phyloP scores from a whole-genome alignment of 1,140 invertebrate species.

The Zeugodacus cucurbitae region DNA sequence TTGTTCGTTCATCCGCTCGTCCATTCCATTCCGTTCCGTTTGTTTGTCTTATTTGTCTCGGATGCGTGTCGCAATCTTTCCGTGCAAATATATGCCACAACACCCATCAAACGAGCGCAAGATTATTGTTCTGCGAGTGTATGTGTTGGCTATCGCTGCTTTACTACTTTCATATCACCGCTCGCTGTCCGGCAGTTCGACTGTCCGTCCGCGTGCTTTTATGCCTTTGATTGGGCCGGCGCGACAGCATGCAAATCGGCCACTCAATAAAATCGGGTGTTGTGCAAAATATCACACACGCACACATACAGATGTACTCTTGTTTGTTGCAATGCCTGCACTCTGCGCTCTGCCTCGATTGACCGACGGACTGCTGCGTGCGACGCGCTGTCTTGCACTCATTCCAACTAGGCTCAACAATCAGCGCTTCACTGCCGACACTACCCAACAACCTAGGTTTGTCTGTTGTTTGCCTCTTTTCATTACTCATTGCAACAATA shows the following conservation, averaged over 20 bases:
- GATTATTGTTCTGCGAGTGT: not conserved
- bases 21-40: not conserved
- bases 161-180: conserved; percentile 15
- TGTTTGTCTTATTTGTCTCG: not conserved
- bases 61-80: not conserved
- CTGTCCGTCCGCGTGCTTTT: not conserved
- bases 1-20: not conserved
- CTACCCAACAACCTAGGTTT: no score
- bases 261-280: not conserved
- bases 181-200: not conserved
- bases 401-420: not conserved
- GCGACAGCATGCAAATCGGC: conserved; percentile 10
- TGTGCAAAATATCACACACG: not conserved
- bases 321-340: not conserved
- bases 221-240: not conserved
- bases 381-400: not conserved
- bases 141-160: not conserved
- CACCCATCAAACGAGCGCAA: not conserved
- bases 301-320: not conserved
- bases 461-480: not conserved
- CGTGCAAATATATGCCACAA: not conserved
- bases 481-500: not conserved
- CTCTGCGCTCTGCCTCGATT: not conserved
- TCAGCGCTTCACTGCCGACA: not conserved
- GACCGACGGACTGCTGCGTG: not conserved